These are phyloP conservation scores for Zelostemma sp. DNA, from an alignment of 1,140 invertebrate species.

Conservation along the genomic window DNA sequence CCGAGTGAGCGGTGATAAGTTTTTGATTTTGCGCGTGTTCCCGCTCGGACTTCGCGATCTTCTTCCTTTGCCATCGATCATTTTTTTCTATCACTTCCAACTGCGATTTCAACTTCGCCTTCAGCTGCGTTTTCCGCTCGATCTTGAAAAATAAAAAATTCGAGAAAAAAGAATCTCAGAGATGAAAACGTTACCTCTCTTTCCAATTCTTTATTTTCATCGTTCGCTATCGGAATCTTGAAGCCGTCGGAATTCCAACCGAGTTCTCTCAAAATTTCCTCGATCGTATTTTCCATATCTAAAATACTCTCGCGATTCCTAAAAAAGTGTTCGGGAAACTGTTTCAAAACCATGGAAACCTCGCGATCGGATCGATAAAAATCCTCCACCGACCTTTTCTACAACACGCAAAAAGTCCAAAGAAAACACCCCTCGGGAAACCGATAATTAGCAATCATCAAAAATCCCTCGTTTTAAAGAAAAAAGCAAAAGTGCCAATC, in stretches of 20 bases:
- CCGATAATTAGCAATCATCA: too few relatives aligned
- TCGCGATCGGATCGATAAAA: not conserved
- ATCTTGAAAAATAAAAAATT: slow-evolving; percentile 60
- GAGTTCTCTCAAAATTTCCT: slow-evolving; percentile 76
- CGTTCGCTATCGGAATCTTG: slow-evolving; percentile 79
- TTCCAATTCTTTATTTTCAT: slow-evolving; percentile 77
- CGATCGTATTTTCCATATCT: slow-evolving; percentile 62
- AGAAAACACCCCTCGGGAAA: too few relatives aligned
- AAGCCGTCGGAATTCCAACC: slow-evolving; percentile 78
- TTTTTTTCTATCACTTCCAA: slow-evolving; percentile 51
- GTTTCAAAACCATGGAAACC: slow-evolving; percentile 3
- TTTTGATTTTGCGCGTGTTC: slow-evolving; percentile 62
- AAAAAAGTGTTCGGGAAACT: not conserved
- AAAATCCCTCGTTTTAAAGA: too few relatives aligned
- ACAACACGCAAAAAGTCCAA: too few relatives aligned
- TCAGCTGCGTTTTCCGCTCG: slow-evolving; percentile 56
- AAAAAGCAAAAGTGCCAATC: too few relatives aligned
- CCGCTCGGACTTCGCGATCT: slow-evolving; percentile 42
- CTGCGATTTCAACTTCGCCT: slow-evolving; percentile 45
- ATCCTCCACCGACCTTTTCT: not conserved
- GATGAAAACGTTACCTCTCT: too few relatives aligned
- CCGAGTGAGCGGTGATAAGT: slow-evolving; percentile 72
- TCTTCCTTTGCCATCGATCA: slow-evolving; percentile 52
- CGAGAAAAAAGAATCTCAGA: too few relatives aligned
- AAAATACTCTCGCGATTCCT: not conserved